Conservation (phyloP, 2,113 vertebrate species). For the Marmota monax region DNA sequence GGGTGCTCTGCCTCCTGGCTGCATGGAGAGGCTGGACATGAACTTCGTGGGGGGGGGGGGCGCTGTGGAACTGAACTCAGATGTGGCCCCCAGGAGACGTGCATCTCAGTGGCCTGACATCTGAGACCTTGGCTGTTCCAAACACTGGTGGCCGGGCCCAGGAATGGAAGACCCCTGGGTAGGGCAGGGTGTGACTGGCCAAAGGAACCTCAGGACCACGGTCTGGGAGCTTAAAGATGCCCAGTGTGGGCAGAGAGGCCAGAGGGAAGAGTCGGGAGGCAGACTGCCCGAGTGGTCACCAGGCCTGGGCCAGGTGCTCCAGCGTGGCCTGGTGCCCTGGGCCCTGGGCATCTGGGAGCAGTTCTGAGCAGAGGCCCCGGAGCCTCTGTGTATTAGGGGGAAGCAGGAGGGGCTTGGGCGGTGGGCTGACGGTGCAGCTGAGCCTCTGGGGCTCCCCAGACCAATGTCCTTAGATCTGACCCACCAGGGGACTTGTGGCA, state of each 20-base stretch:
- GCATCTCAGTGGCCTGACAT: neutral
- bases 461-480: accelerated
- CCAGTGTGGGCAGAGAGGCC: accelerated
- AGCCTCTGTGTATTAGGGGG: neutral
- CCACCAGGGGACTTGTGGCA: accelerated
- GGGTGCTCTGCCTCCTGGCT: neutral
- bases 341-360: accelerated
- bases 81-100: accelerated
- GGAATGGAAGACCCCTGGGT: no score
- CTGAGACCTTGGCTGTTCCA: neutral
- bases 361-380: neutral
- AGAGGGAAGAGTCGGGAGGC: neutral
- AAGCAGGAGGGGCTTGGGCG: neutral
- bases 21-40: accelerated
- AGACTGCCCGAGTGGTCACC: accelerated
- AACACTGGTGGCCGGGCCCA: no score
- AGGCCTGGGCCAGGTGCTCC: neutral
- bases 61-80: accelerated
- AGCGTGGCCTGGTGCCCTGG: neutral
- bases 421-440: no score
- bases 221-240: neutral
- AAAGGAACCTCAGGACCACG: neutral
- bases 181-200: neutral
- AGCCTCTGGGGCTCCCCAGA: neutral
- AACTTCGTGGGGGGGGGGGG: neutral